Evolutionary conservation across 2,113 vertebrate genomes (phyloP).

Genomic region (Axis porcinus): DNA sequence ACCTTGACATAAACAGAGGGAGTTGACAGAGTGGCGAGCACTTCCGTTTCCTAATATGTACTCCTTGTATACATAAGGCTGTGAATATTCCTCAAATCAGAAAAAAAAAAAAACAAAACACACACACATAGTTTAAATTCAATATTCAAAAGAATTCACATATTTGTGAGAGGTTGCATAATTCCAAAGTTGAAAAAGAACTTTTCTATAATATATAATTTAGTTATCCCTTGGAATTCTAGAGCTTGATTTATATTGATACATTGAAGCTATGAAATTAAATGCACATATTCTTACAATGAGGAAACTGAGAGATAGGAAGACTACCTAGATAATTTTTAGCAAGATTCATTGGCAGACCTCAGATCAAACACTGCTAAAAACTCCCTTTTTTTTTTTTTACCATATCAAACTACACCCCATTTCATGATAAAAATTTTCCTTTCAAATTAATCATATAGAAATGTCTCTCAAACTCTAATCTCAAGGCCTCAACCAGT

Average conservation of each 20-base stretch:
- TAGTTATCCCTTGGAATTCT: background rate
- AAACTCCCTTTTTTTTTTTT: background rate
- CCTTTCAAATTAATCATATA: background rate
- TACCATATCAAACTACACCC: background rate
- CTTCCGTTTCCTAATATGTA: background rate
- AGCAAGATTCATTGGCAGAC: background rate
- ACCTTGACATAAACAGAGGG: background rate
- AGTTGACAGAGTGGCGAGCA: background rate
- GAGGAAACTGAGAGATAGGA: background rate
- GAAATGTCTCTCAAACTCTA: background rate
- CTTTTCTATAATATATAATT: background rate
- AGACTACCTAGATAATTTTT: background rate
- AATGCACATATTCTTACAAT: background rate
- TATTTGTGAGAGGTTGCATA: background rate
- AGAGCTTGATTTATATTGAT: background rate
- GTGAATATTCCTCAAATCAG: background rate
- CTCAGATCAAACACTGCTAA: background rate
- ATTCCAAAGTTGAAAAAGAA: background rate
- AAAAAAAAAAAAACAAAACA: background rate
- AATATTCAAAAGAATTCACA: background rate
- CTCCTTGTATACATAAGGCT: background rate
- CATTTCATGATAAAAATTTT: background rate
- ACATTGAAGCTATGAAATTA: background rate
- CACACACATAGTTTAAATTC: background rate
- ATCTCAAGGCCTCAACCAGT: background rate